Percentiles rank a stretch among this genome's conserved stretches.
phyloP scores from a whole-genome alignment of 2,888 invertebrate species.

The Trachelus troglodyta region DNA sequence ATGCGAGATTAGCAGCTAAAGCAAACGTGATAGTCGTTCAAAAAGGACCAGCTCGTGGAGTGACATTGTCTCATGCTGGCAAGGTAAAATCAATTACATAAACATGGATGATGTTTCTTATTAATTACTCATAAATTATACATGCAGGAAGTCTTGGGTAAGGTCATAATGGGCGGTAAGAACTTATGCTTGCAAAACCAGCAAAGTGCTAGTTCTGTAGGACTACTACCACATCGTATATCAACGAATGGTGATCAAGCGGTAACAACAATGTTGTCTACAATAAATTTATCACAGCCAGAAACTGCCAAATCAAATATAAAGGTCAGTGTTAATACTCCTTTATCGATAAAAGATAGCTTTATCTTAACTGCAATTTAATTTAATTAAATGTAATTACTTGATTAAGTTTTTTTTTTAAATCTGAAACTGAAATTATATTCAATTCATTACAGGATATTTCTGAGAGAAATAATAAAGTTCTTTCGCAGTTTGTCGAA shows the following conservation, averaged over 20 bases:
- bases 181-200: conserved; percentile 50
- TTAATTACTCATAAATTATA: neutral
- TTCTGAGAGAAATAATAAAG: conserved; percentile 46
- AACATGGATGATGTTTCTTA: neutral
- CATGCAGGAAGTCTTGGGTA: conserved; percentile 57
- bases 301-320: conserved; percentile 40
- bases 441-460: conserved; percentile 56
- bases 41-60: conserved; percentile 69
- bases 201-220: conserved; percentile 43
- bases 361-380: neutral
- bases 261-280: conserved; percentile 34
- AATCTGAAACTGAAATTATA: conserved; percentile 55
- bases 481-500: conserved; percentile 55
- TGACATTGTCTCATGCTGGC: conserved; percentile 59
- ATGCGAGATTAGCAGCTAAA: conserved; percentile 65
- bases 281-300: conserved; percentile 34
- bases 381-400: neutral
- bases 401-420: conserved; percentile 28
- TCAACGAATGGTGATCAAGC: conserved; percentile 52
- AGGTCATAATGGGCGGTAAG: conserved; percentile 60
- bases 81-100: conserved; percentile 44
- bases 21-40: conserved; percentile 73
- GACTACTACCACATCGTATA: conserved; percentile 46
- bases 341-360: neutral
- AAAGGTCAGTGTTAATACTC: conserved; percentile 36